Conservation (phyloP, 2,113 vertebrate species). For the Castor canadensis region DNA sequence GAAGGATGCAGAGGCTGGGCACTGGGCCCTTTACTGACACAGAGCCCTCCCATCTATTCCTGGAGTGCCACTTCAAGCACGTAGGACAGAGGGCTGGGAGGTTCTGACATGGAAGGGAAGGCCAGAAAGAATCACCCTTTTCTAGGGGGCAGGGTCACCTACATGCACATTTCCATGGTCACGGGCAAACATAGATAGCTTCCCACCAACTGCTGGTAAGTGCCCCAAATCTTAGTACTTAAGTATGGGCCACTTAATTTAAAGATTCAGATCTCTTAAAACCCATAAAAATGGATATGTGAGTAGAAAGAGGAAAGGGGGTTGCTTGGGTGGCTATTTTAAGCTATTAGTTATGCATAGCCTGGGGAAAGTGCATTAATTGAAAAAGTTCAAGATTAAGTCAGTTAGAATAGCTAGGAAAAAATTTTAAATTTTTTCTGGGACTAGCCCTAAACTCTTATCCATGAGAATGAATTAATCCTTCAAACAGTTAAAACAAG, state of each 20-base stretch:
- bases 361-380: background rate
- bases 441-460: background rate
- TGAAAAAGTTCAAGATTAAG: background rate
- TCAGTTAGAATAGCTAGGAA: slow-evolving; percentile 9
- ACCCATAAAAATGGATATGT: background rate
- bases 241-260: background rate
- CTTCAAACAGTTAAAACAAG: slow-evolving; percentile 29
- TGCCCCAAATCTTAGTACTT: slow-evolving; percentile 10
- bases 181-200: background rate
- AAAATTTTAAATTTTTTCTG: background rate
- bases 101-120: background rate
- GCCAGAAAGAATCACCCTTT: background rate
- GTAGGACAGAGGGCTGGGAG: background rate
- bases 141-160: background rate
- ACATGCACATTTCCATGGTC: background rate
- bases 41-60: background rate
- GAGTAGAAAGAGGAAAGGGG: background rate
- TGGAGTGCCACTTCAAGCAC: background rate
- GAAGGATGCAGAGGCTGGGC: background rate
- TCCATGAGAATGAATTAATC: background rate
- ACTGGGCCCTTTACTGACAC: background rate
- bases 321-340: background rate
- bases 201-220: background rate
- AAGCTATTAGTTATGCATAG: background rate
- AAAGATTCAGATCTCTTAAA: slow-evolving; percentile 22